phyloP scores from a whole-genome alignment of 2,888 invertebrate genomes.

The Drosophila emarginata region DNA sequence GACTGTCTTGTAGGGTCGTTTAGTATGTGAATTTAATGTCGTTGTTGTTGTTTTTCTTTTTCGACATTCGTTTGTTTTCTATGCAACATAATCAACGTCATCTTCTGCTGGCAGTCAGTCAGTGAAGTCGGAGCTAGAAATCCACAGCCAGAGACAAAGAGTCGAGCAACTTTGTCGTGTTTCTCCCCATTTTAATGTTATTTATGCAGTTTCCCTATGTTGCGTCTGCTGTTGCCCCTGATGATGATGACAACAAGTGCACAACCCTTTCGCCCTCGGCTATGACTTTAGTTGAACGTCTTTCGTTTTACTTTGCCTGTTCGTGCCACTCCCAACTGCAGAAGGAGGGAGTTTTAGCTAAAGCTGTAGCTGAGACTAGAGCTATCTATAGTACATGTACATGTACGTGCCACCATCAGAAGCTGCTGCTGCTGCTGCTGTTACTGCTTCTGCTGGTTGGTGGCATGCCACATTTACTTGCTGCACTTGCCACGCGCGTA shows the following conservation, averaged over 20 bases:
- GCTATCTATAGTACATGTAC: background rate
- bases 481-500: slow-evolving; percentile 67
- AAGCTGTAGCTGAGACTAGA: background rate
- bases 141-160: background rate
- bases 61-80: slow-evolving; percentile 21
- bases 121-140: no score
- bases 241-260: slow-evolving; percentile 65
- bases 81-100: slow-evolving; percentile 59
- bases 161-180: slow-evolving; percentile 26
- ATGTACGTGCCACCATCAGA: slow-evolving; percentile 30
- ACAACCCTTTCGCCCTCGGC: slow-evolving; percentile 66
- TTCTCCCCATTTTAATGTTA: slow-evolving; percentile 20
- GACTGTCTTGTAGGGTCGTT: slow-evolving; percentile 42
- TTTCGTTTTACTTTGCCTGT: slow-evolving; percentile 38
- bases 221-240: slow-evolving; percentile 22
- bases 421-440: slow-evolving; percentile 4
- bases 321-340: slow-evolving; percentile 11
- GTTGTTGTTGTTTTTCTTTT: slow-evolving; percentile 35
- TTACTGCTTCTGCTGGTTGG: slow-evolving; percentile 9
- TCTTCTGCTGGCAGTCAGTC: slow-evolving; percentile 43
- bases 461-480: slow-evolving; percentile 60
- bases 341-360: background rate
- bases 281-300: slow-evolving; percentile 32
- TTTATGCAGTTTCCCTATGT: slow-evolving; percentile 27
- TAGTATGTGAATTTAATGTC: slow-evolving; percentile 44